Conservation (phyloP, 2,888 invertebrate species). For the Ceriagrion tenellum region DNA sequence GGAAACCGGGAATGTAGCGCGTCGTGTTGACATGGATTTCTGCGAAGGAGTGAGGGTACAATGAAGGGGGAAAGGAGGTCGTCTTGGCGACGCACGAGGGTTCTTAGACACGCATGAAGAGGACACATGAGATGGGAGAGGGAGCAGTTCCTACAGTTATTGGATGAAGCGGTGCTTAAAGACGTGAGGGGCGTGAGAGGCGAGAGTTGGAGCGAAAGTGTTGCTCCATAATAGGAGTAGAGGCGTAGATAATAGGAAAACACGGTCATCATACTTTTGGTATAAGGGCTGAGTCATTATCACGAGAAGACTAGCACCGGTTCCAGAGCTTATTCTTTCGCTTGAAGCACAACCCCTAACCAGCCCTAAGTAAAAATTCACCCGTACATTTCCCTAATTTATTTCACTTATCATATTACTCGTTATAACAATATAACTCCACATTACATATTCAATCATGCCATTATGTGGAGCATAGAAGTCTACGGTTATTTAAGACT, state of each 20-base stretch:
- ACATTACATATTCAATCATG: too few relatives aligned
- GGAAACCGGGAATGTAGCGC: constrained; percentile 75
- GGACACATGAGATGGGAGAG: constrained; percentile 74
- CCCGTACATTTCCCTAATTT: too few relatives aligned
- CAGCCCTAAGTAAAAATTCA: too few relatives aligned
- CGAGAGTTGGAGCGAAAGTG: background rate
- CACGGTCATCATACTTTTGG: background rate
- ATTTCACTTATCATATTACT: too few relatives aligned
- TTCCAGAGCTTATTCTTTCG: too few relatives aligned
- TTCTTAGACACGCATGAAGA: constrained; percentile 77
- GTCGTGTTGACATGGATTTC: background rate
- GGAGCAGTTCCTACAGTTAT: constrained; percentile 65
- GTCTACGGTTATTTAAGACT: too few relatives aligned
- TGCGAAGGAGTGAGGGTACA: background rate
- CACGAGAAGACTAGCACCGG: too few relatives aligned
- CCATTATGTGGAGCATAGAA: too few relatives aligned
- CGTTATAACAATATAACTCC: too few relatives aligned
- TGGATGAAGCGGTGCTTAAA: background rate
- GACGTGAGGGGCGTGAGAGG: background rate
- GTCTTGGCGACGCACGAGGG: constrained; percentile 76
- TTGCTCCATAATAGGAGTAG: background rate
- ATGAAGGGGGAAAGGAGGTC: constrained; percentile 75
- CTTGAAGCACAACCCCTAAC: too few relatives aligned
- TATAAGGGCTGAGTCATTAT: too few relatives aligned
- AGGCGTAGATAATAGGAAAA: background rate